Percentiles rank a stretch among this genome's conserved stretches.
These are phyloP conservation scores for Pollenia angustigena DNA, from an alignment of 2,888 invertebrate species.

Conservation along the genomic window DNA sequence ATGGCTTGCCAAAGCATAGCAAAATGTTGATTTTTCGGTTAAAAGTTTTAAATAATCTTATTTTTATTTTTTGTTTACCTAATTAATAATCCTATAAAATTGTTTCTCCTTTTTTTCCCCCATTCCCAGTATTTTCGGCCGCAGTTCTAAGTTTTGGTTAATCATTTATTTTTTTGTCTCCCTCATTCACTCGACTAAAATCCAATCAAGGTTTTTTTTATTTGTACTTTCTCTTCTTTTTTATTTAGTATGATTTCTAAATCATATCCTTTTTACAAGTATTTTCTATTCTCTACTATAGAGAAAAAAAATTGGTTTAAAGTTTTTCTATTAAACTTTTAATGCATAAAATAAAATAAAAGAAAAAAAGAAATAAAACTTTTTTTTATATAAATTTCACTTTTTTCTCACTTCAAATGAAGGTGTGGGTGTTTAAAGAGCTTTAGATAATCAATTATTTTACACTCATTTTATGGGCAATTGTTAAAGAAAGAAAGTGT, in stretches of 20 bases:
- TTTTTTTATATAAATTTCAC: slow-evolving; percentile 37
- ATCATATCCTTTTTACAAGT: slow-evolving; percentile 8
- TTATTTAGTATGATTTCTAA: slow-evolving; percentile 35
- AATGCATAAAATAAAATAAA: slow-evolving; percentile 17
- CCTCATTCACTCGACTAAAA: not conserved
- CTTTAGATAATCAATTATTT: slow-evolving; percentile 69
- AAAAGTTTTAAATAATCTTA: too few species aligned
- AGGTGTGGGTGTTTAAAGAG: slow-evolving; percentile 46
- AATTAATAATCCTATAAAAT: not conserved
- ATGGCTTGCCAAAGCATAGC: too few species aligned
- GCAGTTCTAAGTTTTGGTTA: not conserved
- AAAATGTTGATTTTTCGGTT: too few species aligned
- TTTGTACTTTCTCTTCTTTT: slow-evolving; percentile 3
- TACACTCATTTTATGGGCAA: slow-evolving; percentile 33
- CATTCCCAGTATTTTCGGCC: not conserved
- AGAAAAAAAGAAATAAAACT: slow-evolving; percentile 5
- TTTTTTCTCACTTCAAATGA: slow-evolving; percentile 19
- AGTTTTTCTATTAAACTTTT: slow-evolving; percentile 72
- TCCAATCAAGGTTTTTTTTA: not conserved
- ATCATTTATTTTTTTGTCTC: not conserved
- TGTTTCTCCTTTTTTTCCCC: not conserved
- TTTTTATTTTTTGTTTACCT: not conserved
- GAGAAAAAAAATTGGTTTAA: slow-evolving; percentile 41
- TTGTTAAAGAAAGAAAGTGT: not conserved
- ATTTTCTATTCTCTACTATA: slow-evolving; percentile 19